A percentile compares a stretch with the other conserved stretches of the same genome.
Conservation (phyloP, 1,140 invertebrate genomes). For the Meteorus sp. region DNA sequence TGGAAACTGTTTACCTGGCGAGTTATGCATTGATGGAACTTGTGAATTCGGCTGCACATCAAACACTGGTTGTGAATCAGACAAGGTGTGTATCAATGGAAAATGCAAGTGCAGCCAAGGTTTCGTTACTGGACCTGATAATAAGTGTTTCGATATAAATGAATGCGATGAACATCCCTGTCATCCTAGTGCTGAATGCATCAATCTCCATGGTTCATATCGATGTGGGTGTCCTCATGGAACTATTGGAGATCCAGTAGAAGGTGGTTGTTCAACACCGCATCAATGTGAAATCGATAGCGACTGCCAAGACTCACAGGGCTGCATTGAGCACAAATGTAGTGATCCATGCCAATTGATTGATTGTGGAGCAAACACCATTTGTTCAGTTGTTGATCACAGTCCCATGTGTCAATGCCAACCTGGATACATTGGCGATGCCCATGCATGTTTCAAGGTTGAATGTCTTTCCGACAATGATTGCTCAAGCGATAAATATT, state of each 20-base stretch:
- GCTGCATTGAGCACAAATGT: slow-evolving; percentile 74
- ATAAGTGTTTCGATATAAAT: slow-evolving; percentile 74
- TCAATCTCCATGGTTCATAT: slow-evolving; percentile 79
- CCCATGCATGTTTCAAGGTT: slow-evolving; percentile 80
- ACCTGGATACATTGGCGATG: slow-evolving; percentile 78
- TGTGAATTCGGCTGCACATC: slow-evolving; percentile 82
- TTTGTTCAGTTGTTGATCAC: slow-evolving; percentile 74
- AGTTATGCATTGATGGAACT: slow-evolving; percentile 81
- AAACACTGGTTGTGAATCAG: slow-evolving; percentile 76
- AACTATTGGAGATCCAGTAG: slow-evolving; percentile 77
- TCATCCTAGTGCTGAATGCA: slow-evolving; percentile 75
- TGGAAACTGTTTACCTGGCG: slow-evolving; percentile 84
- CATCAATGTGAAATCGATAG: slow-evolving; percentile 70
- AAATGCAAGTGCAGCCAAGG: slow-evolving; percentile 78
- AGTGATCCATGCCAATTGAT: slow-evolving; percentile 72
- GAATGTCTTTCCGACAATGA: slow-evolving; percentile 79
- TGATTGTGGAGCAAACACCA: slow-evolving; percentile 72
- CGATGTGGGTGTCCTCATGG: slow-evolving; percentile 76
- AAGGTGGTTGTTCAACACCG: slow-evolving; percentile 71
- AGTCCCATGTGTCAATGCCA: slow-evolving; percentile 72
- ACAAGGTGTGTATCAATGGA: slow-evolving; percentile 78
- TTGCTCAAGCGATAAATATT: slow-evolving; percentile 74
- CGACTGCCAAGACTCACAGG: slow-evolving; percentile 72
- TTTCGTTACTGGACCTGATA: slow-evolving; percentile 67
- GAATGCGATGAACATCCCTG: slow-evolving; percentile 81